A percentile compares a stretch with the other conserved stretches of the same genome.
Evolutionary conservation across 2,113 vertebrate genomes (phyloP).

Genomic region (Tragulus kanchil): DNA sequence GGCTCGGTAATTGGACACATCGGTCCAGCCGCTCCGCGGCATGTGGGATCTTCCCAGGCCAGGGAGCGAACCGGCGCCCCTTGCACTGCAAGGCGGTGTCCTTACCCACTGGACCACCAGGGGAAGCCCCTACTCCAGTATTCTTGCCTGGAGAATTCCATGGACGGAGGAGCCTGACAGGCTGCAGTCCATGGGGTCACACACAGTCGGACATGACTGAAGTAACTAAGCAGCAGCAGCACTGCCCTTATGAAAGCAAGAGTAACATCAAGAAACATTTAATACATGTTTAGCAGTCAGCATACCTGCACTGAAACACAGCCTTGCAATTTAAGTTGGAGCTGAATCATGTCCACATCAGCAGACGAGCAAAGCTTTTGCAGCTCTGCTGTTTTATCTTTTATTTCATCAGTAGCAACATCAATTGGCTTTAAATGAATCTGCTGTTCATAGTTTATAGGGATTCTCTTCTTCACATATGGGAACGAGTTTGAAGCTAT

Average conservation of each 20-base stretch:
- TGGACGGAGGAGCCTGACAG: no score
- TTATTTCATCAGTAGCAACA: conserved; percentile 97
- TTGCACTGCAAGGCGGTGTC: no score
- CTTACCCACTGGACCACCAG: no score
- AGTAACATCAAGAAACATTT: background rate
- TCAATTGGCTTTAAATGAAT: conserved; percentile 97
- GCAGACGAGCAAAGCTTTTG: conserved; percentile 93
- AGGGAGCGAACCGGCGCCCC: no score
- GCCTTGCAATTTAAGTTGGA: conserved; percentile 97
- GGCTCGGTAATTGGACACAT: no score
- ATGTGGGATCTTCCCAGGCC: no score
- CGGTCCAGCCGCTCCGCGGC: no score
- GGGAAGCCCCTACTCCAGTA: no score
- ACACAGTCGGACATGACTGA: no score
- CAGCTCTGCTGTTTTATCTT: conserved; percentile 93
- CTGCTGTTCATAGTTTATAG: conserved; percentile 94
- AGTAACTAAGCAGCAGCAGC: no score
- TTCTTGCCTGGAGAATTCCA: no score
- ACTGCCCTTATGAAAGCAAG: background rate
- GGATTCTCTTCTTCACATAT: conserved; percentile 97
- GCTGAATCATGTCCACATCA: conserved; percentile 98
- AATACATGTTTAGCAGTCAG: background rate
- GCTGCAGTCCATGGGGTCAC: no score
- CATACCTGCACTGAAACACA: conserved; percentile 97
- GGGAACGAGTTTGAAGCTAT: conserved; percentile 95